Evolutionary conservation across 2,888 invertebrate species (phyloP).

Genomic region (Drosophila pegasa): DNA sequence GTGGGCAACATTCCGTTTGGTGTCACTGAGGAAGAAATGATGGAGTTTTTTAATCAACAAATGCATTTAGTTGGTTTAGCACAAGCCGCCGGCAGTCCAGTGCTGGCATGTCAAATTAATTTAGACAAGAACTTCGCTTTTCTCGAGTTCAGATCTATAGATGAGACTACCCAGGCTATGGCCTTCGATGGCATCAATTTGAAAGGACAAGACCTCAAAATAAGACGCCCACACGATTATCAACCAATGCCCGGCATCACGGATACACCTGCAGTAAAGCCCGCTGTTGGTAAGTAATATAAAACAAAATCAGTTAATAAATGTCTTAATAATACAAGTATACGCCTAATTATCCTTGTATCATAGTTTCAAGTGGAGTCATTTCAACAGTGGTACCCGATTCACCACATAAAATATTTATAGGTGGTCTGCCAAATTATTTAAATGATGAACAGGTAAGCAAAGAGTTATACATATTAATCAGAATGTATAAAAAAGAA

Average conservation of each 20-base stretch:
- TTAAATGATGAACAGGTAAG: slow-evolving; percentile 99
- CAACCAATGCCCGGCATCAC: slow-evolving; percentile 99
- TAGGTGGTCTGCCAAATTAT: slow-evolving; percentile 99
- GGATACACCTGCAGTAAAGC: slow-evolving; percentile 94
- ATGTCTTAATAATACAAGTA: slow-evolving; percentile 2
- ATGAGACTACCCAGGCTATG: slow-evolving; percentile 99
- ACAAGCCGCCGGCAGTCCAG: slow-evolving; percentile 99
- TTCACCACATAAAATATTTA: slow-evolving; percentile 99
- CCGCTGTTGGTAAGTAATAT: slow-evolving; percentile 88
- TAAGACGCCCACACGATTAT: slow-evolving; percentile 98
- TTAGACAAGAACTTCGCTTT: slow-evolving; percentile 99
- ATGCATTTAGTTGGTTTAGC: slow-evolving; percentile 99
- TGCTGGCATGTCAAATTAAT: slow-evolving; percentile 99
- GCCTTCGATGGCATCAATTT: slow-evolving; percentile 99
- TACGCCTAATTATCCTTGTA: background rate
- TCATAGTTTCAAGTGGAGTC: slow-evolving; percentile 86
- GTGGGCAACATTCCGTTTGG: slow-evolving; percentile 99
- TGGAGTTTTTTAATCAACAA: slow-evolving; percentile 99
- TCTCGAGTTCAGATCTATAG: slow-evolving; percentile 97
- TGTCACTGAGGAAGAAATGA: slow-evolving; percentile 98
- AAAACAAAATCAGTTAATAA: background rate
- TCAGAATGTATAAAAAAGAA: too few species aligned
- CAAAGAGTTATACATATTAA: background rate
- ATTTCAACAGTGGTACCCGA: slow-evolving; percentile 98
- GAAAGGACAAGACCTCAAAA: slow-evolving; percentile 99